Evolutionary conservation across 1,140 invertebrate species (phyloP), one percentile per base, ranked within the genome.

Genomic region (Hylyphantes graminicola): DNA sequence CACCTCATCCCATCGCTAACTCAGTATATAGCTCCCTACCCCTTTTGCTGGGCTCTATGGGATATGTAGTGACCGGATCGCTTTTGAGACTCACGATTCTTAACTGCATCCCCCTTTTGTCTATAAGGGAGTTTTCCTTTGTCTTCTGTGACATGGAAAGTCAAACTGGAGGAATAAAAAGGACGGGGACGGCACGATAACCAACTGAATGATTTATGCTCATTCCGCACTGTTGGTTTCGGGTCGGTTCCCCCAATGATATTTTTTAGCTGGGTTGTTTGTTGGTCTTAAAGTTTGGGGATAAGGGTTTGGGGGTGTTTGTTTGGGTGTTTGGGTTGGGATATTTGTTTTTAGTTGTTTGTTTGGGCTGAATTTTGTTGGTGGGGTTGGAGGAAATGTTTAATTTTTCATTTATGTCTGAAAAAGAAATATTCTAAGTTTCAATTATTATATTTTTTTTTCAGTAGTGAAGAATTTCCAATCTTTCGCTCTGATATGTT

Each of bases 171-270:
- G 73, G 55, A 51, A 48, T 19, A 12, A 11, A 13, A 68, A n/a
- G n/a, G 68, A 9, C 8, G 15, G 68, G 59, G 68, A n/a, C n/a
- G 55, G 65, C 67, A n/a, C n/a, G 79, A 72, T 73, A 73, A 81
- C 79, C n/a, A n/a, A 81, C 79, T 81, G 79, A 81, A 81, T 81
- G 79, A 81, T 81, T 81, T 81, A 81, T 81, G 65, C 68, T 35
- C 65, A 70, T 81, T 81, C 79, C 79, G 79, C 79, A 73, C 79
- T 73, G 57, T 54, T 81, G 21, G 79, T 70, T 80, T 80, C 63
- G 64, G 77, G 77, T 80, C 77, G 77, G 55, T 74, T 54, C 53
- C 50, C 65, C 48, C 65, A 80, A 35, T 17, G 65, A 68, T 70
- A 67, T 65, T 53, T 80, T 80, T 48, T 64, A 35, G 48, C 35